Evolutionary conservation across 2,888 invertebrate species (phyloP).

Genomic region (Achlya flavicornis): DNA sequence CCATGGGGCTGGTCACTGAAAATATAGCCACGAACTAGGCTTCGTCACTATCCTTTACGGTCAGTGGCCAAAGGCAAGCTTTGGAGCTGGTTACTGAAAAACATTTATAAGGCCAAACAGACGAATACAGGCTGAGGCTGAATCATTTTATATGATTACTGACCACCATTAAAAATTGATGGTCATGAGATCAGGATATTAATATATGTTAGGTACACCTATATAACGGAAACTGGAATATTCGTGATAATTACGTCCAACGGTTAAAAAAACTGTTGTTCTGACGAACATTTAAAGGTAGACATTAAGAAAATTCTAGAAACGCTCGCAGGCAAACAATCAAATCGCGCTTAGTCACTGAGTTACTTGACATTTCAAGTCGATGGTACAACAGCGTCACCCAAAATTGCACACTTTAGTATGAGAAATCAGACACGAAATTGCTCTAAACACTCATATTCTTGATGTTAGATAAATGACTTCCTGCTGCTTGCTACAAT

Average conservation of each 20-base stretch:
- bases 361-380: slow-evolving; percentile 48
- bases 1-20: too few relatives aligned
- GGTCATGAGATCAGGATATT: too few relatives aligned
- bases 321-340: slow-evolving; percentile 23
- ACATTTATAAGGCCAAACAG: too few relatives aligned
- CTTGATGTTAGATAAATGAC: slow-evolving; percentile 84
- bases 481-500: slow-evolving; percentile 80
- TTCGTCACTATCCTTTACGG: too few relatives aligned
- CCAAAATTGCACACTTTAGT: slow-evolving; percentile 79
- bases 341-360: slow-evolving; percentile 40
- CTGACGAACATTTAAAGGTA: slow-evolving; percentile 1
- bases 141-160: too few relatives aligned
- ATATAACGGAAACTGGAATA: too few relatives aligned
- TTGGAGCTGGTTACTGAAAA: too few relatives aligned
- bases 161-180: too few relatives aligned
- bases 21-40: too few relatives aligned
- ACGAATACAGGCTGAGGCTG: too few relatives aligned
- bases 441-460: slow-evolving; percentile 83
- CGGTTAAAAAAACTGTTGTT: not conserved
- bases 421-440: slow-evolving; percentile 81
- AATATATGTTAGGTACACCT: too few relatives aligned
- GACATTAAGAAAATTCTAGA: slow-evolving; percentile 19
- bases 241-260: not conserved
- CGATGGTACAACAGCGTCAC: slow-evolving; percentile 42
- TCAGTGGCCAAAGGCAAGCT: too few relatives aligned